phyloP scores from a whole-genome alignment of 2,797 vertebrate genomes.

The Gouania willdenowi region DNA sequence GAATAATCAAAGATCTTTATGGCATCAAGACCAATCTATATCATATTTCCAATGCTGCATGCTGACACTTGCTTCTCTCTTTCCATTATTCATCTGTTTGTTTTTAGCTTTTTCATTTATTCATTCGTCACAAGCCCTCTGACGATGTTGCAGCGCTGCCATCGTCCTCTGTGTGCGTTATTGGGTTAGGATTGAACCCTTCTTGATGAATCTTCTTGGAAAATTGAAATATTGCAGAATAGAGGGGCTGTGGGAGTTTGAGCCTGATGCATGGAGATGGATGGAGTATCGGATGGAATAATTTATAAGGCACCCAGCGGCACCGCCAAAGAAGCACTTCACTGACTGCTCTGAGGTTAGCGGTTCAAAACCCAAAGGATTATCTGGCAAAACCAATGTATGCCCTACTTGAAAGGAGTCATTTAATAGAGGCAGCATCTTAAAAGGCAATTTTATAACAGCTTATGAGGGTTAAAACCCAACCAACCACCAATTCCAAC shows the following conservation, averaged over 20 bases:
- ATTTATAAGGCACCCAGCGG: conserved; percentile 44
- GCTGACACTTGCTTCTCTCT: conserved; percentile 10
- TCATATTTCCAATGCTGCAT: conserved; percentile 27
- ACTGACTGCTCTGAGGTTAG: conserved; percentile 58
- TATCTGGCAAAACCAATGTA: conserved; percentile 42
- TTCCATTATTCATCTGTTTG: conserved; percentile 52
- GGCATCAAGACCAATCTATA: conserved; percentile 32
- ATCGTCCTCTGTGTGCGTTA: conserved; percentile 14
- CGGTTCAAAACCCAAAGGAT: conserved; percentile 46
- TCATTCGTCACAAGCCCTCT: conserved; percentile 29
- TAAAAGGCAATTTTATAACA: conserved; percentile 51
- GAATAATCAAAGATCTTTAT: conserved; percentile 40
- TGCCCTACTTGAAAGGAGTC: conserved; percentile 31
- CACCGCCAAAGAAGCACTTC: conserved; percentile 15
- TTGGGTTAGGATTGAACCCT: conserved; percentile 54
- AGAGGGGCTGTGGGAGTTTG: conserved; percentile 46
- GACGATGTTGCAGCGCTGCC: conserved; percentile 2
- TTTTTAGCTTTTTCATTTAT: conserved; percentile 44
- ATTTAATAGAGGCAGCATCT: conserved; percentile 46
- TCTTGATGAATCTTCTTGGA: conserved; percentile 52
- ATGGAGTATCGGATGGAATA: conserved; percentile 58
- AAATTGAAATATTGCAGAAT: conserved; percentile 61
- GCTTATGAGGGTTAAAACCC: conserved; percentile 29
- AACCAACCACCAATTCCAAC: conserved; percentile 11
- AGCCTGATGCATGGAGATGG: conserved; percentile 60